These are phyloP conservation scores for Sminthurinus signatus DNA, from an alignment of 1,140 invertebrate genomes.

Conservation along the genomic window DNA sequence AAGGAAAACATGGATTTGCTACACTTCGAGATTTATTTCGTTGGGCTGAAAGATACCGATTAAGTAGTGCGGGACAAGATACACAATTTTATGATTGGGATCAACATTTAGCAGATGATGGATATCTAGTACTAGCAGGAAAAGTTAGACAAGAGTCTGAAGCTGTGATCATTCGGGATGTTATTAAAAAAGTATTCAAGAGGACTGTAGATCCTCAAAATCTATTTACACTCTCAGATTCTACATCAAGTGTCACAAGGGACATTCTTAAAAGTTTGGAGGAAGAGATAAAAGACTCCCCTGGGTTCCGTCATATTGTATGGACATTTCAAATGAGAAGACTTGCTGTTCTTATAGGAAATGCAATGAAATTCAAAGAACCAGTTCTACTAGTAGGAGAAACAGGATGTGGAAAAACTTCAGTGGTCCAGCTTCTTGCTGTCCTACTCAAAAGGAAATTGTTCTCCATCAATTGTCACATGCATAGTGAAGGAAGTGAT, in stretches of 20 bases:
- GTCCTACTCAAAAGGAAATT: constrained; percentile 59
- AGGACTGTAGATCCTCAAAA: constrained; percentile 63
- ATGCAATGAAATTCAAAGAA: constrained; percentile 86
- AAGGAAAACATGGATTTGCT: constrained; percentile 90
- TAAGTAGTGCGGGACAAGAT: constrained; percentile 55
- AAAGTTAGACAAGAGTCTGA: constrained; percentile 82
- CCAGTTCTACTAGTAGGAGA: constrained; percentile 94
- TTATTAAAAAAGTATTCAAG: constrained; percentile 80
- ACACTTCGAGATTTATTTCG: constrained; percentile 93
- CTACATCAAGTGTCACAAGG: constrained; percentile 70
- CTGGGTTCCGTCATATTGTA: constrained; percentile 72
- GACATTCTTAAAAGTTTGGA: constrained; percentile 62
- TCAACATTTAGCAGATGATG: constrained; percentile 95
- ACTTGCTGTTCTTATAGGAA: constrained; percentile 82
- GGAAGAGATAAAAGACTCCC: constrained; percentile 46
- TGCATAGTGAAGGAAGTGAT: constrained; percentile 97
- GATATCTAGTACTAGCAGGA: constrained; percentile 87
- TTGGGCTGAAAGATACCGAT: constrained; percentile 91
- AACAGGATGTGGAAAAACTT: constrained; percentile 98
- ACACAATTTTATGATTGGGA: constrained; percentile 85
- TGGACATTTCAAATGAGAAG: constrained; percentile 89
- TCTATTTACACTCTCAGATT: constrained; percentile 51
- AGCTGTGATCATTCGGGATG: constrained; percentile 63
- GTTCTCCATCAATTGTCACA: constrained; percentile 90
- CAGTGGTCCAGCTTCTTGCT: constrained; percentile 84